These are phyloP conservation scores for Nothoprocta pentlandii DNA, from an alignment of 2,113 vertebrate genomes.

Conservation along the genomic window DNA sequence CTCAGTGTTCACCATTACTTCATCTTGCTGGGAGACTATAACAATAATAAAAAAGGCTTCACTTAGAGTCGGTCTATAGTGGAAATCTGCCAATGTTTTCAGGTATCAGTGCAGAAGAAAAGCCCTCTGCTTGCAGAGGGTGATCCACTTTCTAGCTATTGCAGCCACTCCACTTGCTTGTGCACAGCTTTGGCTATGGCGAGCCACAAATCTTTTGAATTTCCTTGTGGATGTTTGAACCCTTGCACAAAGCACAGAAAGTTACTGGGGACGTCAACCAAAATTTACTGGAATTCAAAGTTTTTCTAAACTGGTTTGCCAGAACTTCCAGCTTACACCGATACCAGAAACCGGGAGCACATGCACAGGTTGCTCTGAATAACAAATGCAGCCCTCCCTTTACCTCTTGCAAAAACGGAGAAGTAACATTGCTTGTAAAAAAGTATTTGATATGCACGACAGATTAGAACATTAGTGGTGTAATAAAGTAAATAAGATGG, in stretches of 20 bases:
- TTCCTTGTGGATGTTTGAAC: background rate
- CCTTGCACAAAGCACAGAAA: background rate
- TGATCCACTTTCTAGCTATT: background rate
- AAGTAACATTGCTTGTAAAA: slow-evolving; percentile 22
- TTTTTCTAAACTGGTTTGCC: slow-evolving; percentile 40
- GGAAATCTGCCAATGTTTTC: background rate
- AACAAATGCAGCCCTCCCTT: slow-evolving; percentile 13
- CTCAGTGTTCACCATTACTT: slow-evolving; percentile 49
- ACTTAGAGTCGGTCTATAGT: background rate
- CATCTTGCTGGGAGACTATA: slow-evolving; percentile 48
- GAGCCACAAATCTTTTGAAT: background rate
- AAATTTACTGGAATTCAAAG: slow-evolving; percentile 24
- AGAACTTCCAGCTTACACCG: background rate
- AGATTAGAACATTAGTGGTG: slow-evolving; percentile 76
- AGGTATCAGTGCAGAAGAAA: background rate
- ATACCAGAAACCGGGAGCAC: background rate
- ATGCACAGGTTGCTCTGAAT: slow-evolving; percentile 13
- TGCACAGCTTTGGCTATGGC: background rate
- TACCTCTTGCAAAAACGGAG: background rate
- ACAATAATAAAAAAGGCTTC: slow-evolving; percentile 14
- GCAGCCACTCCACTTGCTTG: background rate
- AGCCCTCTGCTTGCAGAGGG: background rate
- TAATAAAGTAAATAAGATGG: slow-evolving; percentile 79
- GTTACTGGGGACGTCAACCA: background rate
- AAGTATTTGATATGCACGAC: slow-evolving; percentile 69